phyloP scores from a whole-genome alignment of 2,888 invertebrate species.

The Stomorhina lunata region DNA sequence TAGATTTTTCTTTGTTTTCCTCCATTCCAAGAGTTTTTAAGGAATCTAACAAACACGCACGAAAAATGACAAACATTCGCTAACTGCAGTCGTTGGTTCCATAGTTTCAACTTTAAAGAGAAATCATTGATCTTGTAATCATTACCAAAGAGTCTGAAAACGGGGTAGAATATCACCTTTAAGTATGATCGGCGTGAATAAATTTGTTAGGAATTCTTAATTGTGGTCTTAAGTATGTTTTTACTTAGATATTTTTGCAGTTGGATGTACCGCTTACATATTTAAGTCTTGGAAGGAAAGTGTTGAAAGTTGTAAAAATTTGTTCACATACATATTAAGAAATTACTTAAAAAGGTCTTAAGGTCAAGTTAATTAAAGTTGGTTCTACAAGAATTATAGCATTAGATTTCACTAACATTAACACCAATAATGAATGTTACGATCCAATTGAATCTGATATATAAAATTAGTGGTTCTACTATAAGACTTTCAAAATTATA shows the following conservation, averaged over 20 bases:
- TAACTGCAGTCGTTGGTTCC: conserved; percentile 46
- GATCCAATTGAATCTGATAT: too few relatives aligned
- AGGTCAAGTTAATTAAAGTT: too few relatives aligned
- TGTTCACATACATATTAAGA: not conserved
- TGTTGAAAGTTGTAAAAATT: not conserved
- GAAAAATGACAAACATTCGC: conserved; percentile 62
- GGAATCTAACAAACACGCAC: conserved; percentile 56
- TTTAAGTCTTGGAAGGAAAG: too few relatives aligned
- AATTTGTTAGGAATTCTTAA: conserved; percentile 71
- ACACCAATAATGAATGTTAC: too few relatives aligned
- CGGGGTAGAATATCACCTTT: conserved; percentile 13
- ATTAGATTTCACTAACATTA: too few relatives aligned
- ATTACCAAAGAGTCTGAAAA: not conserved
- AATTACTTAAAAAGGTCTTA: too few relatives aligned
- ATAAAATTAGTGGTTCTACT: too few relatives aligned
- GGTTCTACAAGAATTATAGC: too few relatives aligned
- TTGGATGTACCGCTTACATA: not conserved
- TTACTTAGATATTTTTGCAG: not conserved
- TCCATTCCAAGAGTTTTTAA: conserved; percentile 4
- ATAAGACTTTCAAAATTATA: too few relatives aligned
- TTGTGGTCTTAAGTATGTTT: conserved; percentile 52
- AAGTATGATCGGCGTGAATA: conserved; percentile 66
- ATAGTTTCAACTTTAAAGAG: conserved; percentile 11
- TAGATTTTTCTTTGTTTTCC: not conserved
- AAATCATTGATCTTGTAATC: conserved; percentile 45